phyloP scores from a whole-genome alignment of 2,797 vertebrate species.

The Bradypodion ventrale region DNA sequence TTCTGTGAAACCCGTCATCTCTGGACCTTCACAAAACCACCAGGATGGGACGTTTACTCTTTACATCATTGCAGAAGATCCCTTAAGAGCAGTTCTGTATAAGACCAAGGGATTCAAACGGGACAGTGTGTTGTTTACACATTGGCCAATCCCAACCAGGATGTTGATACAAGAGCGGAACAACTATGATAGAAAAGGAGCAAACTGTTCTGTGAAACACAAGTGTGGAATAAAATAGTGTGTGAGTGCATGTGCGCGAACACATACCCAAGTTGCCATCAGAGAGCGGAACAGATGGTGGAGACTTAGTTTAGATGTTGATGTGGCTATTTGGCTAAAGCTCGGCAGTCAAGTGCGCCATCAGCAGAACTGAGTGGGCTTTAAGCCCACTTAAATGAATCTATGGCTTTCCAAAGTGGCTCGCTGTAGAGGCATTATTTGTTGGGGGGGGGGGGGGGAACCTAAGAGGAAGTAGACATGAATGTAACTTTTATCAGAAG shows the following conservation, averaged over 20 bases:
- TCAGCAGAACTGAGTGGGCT: conserved; percentile 37
- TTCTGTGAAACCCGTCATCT: no score
- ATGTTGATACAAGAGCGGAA: no score
- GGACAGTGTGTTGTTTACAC: no score
- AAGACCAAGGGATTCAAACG: no score
- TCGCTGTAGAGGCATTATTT: conserved; percentile 60
- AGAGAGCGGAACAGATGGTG: conserved; percentile 50
- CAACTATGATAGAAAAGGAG: not conserved
- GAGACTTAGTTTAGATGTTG: conserved; percentile 49
- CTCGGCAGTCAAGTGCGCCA: conserved; percentile 42
- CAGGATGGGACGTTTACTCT: no score
- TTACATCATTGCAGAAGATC: no score
- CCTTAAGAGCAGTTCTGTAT: not conserved
- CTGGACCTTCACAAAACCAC: no score
- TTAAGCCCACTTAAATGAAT: conserved; percentile 51
- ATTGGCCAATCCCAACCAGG: no score
- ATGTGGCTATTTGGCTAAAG: conserved; percentile 38
- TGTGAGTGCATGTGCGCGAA: not conserved
- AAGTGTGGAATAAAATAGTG: conserved; percentile 27
- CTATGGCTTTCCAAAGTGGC: conserved; percentile 54
- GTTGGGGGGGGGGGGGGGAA: no score
- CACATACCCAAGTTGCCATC: not conserved
- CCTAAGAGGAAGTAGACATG: conserved; percentile 22
- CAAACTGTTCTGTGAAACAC: conserved; percentile 20
- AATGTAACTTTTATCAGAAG: conserved; percentile 31